A percentile compares a stretch with the other conserved stretches of the same genome.
Conservation (phyloP, 2,888 invertebrate genomes). For the Campaea margaritaria region DNA sequence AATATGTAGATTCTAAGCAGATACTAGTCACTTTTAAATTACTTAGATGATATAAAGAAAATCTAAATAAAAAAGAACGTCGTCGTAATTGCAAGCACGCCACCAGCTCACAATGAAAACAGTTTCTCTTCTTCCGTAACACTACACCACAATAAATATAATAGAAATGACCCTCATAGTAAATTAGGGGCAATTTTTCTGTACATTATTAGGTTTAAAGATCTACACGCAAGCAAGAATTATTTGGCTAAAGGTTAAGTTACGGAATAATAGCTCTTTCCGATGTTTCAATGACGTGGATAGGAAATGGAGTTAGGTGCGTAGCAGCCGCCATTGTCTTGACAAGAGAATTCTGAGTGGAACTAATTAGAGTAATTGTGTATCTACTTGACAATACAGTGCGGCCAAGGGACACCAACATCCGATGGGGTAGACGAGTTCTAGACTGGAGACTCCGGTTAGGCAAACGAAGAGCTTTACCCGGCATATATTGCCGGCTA, state of each 20-base stretch:
- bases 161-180: constrained; percentile 19
- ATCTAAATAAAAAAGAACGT: too few relatives aligned
- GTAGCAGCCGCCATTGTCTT: constrained; percentile 22
- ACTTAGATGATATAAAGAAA: too few relatives aligned
- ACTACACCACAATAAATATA: constrained; percentile 15
- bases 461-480: too few relatives aligned
- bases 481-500: too few relatives aligned
- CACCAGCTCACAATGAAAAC: background rate
- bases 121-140: constrained; percentile 24
- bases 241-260: constrained; percentile 16
- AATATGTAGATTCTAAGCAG: too few relatives aligned
- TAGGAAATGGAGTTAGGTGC: constrained; percentile 24
- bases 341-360: constrained; percentile 24
- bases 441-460: too few relatives aligned
- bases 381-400: constrained; percentile 19
- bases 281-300: constrained; percentile 30
- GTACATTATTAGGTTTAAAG: constrained; percentile 4
- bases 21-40: too few relatives aligned
- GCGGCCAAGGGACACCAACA: too few relatives aligned
- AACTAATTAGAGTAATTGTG: constrained; percentile 27
- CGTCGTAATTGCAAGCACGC: background rate
- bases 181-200: constrained; percentile 26
- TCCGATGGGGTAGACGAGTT: too few relatives aligned
- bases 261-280: constrained; percentile 27
- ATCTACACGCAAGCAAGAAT: constrained; percentile 22